Percentiles rank a stretch among this genome's conserved stretches.
Conservation (phyloP, 2,113 vertebrate genomes). For the Hassar affinis region DNA sequence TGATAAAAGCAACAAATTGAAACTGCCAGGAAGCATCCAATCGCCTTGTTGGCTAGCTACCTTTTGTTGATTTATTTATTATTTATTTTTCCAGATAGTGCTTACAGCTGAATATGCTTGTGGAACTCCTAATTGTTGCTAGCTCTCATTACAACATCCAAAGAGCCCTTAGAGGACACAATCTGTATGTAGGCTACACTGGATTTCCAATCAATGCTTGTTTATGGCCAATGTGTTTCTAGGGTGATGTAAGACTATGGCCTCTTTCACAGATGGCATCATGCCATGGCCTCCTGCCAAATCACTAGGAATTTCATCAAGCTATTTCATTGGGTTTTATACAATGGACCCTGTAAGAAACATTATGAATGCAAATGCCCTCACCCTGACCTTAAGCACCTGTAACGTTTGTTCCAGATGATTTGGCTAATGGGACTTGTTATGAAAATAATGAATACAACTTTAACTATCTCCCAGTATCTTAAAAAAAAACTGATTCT, state of each 20-base stretch:
- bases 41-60: conserved; percentile 51
- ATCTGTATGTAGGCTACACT: background rate
- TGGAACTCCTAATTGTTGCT: conserved; percentile 16
- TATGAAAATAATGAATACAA: background rate
- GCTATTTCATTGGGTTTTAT: background rate
- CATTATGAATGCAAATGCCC: background rate
- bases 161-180: background rate
- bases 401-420: background rate
- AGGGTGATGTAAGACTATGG: background rate
- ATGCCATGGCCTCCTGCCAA: background rate
- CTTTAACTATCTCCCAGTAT: conserved; percentile 11
- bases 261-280: background rate
- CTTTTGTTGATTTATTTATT: conserved; percentile 57
- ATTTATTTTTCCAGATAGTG: conserved; percentile 50
- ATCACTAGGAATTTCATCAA: background rate
- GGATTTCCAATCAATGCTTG: background rate
- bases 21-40: conserved; percentile 52
- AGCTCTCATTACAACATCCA: background rate
- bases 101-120: conserved; percentile 51
- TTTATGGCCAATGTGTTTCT: background rate
- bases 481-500: conserved; percentile 42
- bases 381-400: background rate
- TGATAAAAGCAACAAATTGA: conserved; percentile 62
- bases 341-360: background rate
- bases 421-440: background rate